Percentiles rank a stretch among this genome's conserved stretches.
phyloP scores from a whole-genome alignment of 2,113 vertebrate species.

The Bubo blakistoni region DNA sequence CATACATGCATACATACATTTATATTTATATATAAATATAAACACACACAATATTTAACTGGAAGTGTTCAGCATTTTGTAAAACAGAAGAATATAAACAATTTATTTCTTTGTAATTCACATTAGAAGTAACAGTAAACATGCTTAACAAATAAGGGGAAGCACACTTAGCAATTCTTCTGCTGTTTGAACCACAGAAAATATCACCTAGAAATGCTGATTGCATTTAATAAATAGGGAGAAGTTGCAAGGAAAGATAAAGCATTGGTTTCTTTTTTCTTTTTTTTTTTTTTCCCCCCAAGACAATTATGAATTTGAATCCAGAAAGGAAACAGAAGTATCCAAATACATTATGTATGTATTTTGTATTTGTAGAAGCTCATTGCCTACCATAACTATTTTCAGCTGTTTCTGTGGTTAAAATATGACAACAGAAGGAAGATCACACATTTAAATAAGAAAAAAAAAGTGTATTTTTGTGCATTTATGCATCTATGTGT shows the following conservation, averaged over 20 bases:
- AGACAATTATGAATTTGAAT: neutral
- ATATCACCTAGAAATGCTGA: neutral
- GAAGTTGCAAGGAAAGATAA: neutral
- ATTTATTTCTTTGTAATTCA: neutral
- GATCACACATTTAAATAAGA: neutral
- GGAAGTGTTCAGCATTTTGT: neutral
- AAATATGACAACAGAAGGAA: neutral
- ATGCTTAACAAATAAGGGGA: neutral
- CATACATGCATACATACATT: neutral
- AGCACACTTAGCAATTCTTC: neutral
- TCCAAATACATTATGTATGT: neutral
- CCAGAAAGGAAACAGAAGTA: neutral
- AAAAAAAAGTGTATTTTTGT: neutral
- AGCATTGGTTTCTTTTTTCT: fast-evolving
- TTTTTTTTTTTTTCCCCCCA: too few species aligned
- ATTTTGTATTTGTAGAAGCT: neutral
- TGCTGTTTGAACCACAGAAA: neutral
- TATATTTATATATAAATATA: neutral
- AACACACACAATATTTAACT: neutral
- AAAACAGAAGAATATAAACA: neutral
- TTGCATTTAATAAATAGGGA: neutral
- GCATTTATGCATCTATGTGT: neutral
- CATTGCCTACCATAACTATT: neutral
- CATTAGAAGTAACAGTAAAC: neutral
- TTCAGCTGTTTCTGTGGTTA: neutral